Evolutionary conservation across 1,140 invertebrate species (phyloP).

Genomic region (Drosophila arawakana): DNA sequence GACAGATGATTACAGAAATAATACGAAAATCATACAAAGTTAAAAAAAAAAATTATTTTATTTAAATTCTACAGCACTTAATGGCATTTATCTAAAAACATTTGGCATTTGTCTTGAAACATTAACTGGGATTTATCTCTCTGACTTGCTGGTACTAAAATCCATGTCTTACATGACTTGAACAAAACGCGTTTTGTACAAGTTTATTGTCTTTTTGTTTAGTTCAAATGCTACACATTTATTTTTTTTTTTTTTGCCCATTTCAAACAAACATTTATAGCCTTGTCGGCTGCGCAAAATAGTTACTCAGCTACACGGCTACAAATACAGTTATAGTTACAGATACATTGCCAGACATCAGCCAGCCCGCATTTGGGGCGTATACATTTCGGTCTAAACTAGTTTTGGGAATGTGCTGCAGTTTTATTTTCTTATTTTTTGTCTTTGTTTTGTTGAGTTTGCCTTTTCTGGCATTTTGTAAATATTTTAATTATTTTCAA

Average conservation of each 20-base stretch:
- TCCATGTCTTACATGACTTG: conserved; percentile 8
- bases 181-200: conserved; percentile 38
- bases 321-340: conserved; percentile 33
- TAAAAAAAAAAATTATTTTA: neutral
- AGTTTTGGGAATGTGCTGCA: conserved; percentile 58
- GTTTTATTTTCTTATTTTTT: conserved; percentile 31
- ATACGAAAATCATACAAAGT: neutral
- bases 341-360: conserved; percentile 23
- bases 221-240: conserved; percentile 34
- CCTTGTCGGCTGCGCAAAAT: conserved; percentile 62
- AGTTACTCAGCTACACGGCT: conserved; percentile 15
- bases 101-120: too few relatives aligned
- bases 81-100: too few relatives aligned
- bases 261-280: conserved; percentile 57
- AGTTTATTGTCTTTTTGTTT: conserved; percentile 23
- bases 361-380: conserved; percentile 66
- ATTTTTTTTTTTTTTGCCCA: conserved; percentile 14
- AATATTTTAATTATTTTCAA: conserved; percentile 74
- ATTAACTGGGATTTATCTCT: too few relatives aligned
- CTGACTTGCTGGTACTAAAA: neutral
- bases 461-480: conserved; percentile 53
- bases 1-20: too few relatives aligned
- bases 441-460: conserved; percentile 10
- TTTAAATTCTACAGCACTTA: too few relatives aligned
- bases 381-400: conserved; percentile 61